phyloP scores from a whole-genome alignment of 2,113 vertebrate genomes.

The Chiloscyllium plagiosum region DNA sequence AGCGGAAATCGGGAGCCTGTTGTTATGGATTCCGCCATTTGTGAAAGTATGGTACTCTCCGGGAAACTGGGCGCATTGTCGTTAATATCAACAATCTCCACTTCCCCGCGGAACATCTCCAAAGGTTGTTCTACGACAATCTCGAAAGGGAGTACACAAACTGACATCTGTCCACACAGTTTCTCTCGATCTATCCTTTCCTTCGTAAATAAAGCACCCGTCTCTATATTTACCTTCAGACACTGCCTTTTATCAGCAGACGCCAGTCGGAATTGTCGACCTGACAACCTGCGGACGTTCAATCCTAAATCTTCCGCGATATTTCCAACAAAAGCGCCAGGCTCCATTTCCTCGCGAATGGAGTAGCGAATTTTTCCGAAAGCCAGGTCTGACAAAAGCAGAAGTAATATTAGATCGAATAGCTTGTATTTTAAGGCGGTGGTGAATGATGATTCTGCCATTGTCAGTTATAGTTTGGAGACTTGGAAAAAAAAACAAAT shows the following conservation, averaged over 20 bases:
- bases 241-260: background rate
- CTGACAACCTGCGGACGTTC: background rate
- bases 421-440: background rate
- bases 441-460: background rate
- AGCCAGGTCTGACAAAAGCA: background rate
- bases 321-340: background rate
- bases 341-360: background rate
- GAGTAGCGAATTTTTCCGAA: background rate
- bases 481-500: background rate
- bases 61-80: constrained; percentile 53
- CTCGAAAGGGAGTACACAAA: background rate
- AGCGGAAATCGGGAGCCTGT: constrained; percentile 45
- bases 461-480: background rate
- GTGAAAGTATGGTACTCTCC: constrained; percentile 52
- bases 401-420: background rate
- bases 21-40: constrained; percentile 51
- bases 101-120: constrained; percentile 10
- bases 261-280: background rate
- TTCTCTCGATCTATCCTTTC: background rate
- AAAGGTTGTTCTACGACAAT: background rate
- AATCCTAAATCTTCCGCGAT: background rate
- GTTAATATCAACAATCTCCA: background rate
- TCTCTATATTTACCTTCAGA: background rate
- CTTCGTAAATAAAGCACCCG: background rate
- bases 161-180: background rate